A percentile compares a stretch with the other conserved stretches of the same genome.
These are phyloP conservation scores for Hirtodrosophila confusa DNA, from an alignment of 2,888 invertebrate genomes.

Conservation along the genomic window DNA sequence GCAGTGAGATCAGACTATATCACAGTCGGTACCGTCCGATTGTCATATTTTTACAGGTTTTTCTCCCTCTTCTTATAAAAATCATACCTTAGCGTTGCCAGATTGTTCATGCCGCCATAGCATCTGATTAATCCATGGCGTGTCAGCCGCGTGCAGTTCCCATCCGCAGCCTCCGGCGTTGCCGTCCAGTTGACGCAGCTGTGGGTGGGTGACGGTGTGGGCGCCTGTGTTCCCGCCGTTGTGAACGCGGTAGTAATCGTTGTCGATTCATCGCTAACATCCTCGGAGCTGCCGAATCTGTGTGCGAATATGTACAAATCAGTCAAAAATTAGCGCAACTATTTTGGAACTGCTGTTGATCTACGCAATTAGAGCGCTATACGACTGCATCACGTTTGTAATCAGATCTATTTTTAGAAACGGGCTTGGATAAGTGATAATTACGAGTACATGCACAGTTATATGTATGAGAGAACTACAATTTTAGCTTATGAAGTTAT, in stretches of 20 bases:
- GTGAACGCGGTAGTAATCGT: slow-evolving; percentile 1
- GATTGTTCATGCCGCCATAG: slow-evolving; percentile 81
- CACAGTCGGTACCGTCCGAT: too few species aligned
- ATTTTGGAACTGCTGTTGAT: slow-evolving; percentile 12
- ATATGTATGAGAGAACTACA: too few species aligned
- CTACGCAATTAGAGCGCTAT: slow-evolving; percentile 24
- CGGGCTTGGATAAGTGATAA: slow-evolving; percentile 30
- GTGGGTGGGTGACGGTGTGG: not conserved
- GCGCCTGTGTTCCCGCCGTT: not conserved
- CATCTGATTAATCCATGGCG: slow-evolving; percentile 74
- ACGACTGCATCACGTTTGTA: not conserved
- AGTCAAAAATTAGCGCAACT: not conserved
- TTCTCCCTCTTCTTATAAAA: too few species aligned
- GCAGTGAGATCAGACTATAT: too few species aligned
- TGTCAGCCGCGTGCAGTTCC: slow-evolving; percentile 76
- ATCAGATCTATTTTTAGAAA: slow-evolving; percentile 27
- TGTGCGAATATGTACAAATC: not conserved
- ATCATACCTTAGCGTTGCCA: slow-evolving; percentile 67
- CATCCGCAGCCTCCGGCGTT: slow-evolving; percentile 73
- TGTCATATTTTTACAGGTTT: too few species aligned
- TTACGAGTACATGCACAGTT: not conserved
- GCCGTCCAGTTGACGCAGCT: slow-evolving; percentile 78
- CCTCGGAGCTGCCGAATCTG: slow-evolving; percentile 10
- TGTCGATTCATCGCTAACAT: slow-evolving; percentile 3
- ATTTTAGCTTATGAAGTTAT: too few species aligned